These are phyloP conservation scores for Trichechus manatus DNA, from an alignment of 2,113 vertebrate genomes.

Conservation along the genomic window DNA sequence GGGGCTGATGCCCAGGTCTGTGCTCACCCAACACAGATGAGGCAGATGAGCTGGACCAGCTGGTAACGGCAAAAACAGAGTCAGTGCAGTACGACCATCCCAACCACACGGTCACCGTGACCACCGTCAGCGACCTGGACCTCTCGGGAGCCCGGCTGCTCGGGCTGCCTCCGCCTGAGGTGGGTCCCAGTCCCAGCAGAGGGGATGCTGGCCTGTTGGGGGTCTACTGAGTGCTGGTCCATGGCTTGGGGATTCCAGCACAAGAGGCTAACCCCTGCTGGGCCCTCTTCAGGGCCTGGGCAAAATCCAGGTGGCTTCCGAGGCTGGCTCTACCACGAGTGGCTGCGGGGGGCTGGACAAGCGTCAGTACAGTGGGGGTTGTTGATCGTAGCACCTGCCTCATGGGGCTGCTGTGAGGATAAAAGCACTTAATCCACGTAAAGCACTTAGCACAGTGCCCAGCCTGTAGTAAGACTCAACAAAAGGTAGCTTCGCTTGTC, in stretches of 20 bases:
- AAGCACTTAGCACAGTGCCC: not conserved
- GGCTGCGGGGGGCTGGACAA: not conserved
- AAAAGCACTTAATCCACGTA: too few relatives aligned
- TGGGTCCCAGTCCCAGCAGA: constrained; percentile 54
- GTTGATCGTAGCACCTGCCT: too few relatives aligned
- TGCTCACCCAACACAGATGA: constrained; percentile 85
- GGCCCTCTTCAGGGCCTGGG: not conserved
- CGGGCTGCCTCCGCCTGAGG: constrained; percentile 84
- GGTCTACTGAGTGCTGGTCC: not conserved
- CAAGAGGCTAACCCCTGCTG: not conserved
- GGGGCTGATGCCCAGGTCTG: not conserved
- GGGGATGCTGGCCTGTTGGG: too few relatives aligned
- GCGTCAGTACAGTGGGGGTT: not conserved
- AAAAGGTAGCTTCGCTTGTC: too few relatives aligned
- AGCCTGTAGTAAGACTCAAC: not conserved
- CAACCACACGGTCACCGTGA: constrained; percentile 97
- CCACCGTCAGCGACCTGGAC: constrained; percentile 96
- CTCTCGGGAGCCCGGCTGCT: constrained; percentile 90
- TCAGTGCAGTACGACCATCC: constrained; percentile 95
- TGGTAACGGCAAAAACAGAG: constrained; percentile 90
- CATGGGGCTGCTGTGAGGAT: not conserved
- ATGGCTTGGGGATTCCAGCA: rapidly evolving
- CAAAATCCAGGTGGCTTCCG: not conserved
- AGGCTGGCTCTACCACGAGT: not conserved
- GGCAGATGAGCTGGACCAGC: constrained; percentile 93